Evolutionary conservation across 2,888 invertebrate genomes (phyloP), one percentile per base, ranked within the genome.

Genomic region (Chloroclystis v-ata): DNA sequence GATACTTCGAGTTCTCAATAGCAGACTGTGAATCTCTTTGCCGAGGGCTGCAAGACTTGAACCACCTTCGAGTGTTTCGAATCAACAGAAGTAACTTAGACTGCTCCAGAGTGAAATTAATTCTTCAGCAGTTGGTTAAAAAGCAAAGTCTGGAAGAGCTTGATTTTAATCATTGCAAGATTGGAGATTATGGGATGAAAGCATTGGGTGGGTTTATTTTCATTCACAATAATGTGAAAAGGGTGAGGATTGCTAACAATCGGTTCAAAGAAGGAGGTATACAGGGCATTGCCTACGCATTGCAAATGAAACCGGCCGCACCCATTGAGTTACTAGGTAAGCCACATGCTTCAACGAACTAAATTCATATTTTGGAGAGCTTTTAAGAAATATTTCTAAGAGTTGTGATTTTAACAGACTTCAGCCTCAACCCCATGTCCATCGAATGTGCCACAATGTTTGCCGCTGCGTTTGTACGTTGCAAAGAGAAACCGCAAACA

Each of bases 111-210:
- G 87, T 87, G 0, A 91, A 91, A 46, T 71, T 90, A 1, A 80
- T 93, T 33, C 78, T 91, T 20, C 89, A 90, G 62, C 81, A 88
- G 54, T 71, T 89, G 12, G 75, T 81, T 0, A 89, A 87, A 52
- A 84, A 87, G 54, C 82, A 80, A 50, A 72, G 82, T 57, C 72
- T 92, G 24, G 83, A 89, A 52, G 91, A 91, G 60, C 62, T 93
- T 25, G 91, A 92, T 68, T 89, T 93, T 38, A 92, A 91, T 49
- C 90, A 92, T 64, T 92, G 92, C 65, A 86, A 89, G 57, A 89
- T 92, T 38, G 89, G 86, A 1, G 89, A 92, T 65, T 80, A 83
- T 35, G 92, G 92, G 0, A 91, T 91, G 61, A 83, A 90, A 46
- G 92, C 92, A 11, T 74, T 92, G 1, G 91, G 90, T 0, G 91